A percentile compares a stretch with the other conserved stretches of the same genome.
Evolutionary conservation across 1,140 invertebrate species (phyloP).

Genomic region (Arion vulgaris): DNA sequence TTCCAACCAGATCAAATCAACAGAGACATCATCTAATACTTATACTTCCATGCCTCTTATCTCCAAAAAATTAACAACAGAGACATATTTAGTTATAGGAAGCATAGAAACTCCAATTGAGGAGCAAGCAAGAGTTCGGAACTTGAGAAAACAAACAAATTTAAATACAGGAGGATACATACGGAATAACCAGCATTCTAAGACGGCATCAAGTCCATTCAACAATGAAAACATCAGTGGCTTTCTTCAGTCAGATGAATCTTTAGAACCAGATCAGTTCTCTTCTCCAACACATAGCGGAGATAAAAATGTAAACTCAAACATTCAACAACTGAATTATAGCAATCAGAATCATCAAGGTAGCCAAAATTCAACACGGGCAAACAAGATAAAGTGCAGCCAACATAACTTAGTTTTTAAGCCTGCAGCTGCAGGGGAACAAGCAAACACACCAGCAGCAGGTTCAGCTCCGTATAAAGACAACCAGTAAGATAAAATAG

Average conservation of each 20-base stretch:
- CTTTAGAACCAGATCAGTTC: neutral
- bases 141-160: constrained; percentile 23
- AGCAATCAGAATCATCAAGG: neutral
- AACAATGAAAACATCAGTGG: neutral
- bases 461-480: too few relatives aligned
- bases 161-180: neutral
- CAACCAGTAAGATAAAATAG: neutral
- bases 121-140: constrained; percentile 17
- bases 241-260: neutral
- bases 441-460: neutral
- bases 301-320: neutral
- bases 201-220: neutral
- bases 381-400: neutral
- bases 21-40: neutral
- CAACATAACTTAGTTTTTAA: neutral
- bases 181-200: neutral
- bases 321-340: neutral
- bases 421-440: neutral
- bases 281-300: neutral
- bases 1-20: neutral
- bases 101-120: neutral
- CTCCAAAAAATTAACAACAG: neutral
- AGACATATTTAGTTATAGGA: too few relatives aligned
- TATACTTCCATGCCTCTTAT: neutral
- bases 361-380: neutral